Percentiles rank a stretch among this genome's conserved stretches.
Evolutionary conservation across 2,113 vertebrate genomes (phyloP).

Genomic region (Rhinopithecus roxellana): DNA sequence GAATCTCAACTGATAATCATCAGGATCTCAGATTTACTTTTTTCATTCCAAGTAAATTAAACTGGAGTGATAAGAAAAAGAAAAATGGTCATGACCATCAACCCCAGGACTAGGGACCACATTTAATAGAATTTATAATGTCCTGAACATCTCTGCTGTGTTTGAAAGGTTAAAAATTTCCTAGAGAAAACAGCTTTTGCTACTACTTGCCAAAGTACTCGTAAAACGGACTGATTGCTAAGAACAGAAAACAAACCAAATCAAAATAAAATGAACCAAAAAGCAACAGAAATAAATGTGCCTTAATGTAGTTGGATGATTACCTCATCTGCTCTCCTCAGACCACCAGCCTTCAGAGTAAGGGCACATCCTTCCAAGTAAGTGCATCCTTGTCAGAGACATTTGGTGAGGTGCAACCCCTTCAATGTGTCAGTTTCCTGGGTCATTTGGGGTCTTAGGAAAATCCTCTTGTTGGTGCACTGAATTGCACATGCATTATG

Average conservation of each 20-base stretch:
- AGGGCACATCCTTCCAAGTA: neutral
- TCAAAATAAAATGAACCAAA: slow-evolving; percentile 61
- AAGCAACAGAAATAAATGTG: slow-evolving; percentile 51
- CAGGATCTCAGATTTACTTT: neutral
- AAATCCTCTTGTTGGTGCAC: slow-evolving; percentile 44
- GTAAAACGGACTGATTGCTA: slow-evolving; percentile 55
- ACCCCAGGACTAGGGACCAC: neutral
- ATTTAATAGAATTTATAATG: slow-evolving; percentile 41
- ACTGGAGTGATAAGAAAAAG: neutral
- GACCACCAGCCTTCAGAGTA: neutral
- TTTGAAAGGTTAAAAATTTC: slow-evolving; percentile 67
- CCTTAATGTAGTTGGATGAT: neutral
- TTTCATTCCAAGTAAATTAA: slow-evolving; percentile 17
- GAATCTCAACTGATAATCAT: neutral
- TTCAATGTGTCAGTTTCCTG: neutral
- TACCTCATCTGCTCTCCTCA: neutral
- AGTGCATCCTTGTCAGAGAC: neutral
- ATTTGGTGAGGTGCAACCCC: neutral
- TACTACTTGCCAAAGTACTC: slow-evolving; percentile 32
- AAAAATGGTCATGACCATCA: slow-evolving; percentile 7
- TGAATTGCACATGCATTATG: slow-evolving; percentile 57
- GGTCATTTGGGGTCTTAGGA: slow-evolving; percentile 59
- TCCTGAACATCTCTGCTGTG: neutral
- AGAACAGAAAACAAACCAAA: slow-evolving; percentile 69
- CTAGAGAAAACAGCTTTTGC: slow-evolving; percentile 59